These are phyloP conservation scores for Xestia ashworthii DNA, from an alignment of 2,888 invertebrate species.

Conservation along the genomic window DNA sequence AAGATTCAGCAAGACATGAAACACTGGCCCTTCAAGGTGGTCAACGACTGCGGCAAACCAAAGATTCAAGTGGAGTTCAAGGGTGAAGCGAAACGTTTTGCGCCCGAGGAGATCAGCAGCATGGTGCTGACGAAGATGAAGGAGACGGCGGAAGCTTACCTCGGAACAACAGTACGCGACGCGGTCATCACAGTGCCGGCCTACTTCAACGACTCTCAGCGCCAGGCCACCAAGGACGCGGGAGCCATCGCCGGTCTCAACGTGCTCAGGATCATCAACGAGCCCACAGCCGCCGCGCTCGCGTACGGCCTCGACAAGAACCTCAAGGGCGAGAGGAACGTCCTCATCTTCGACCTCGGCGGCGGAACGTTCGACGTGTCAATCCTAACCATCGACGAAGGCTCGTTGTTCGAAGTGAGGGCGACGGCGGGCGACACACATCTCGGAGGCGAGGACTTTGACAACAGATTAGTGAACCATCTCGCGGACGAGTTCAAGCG, in stretches of 20 bases:
- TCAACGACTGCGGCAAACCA: constrained; percentile 92
- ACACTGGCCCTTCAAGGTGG: constrained; percentile 95
- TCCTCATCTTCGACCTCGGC: constrained; percentile 93
- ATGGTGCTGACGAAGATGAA: constrained; percentile 96
- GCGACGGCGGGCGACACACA: constrained; percentile 96
- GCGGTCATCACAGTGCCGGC: constrained; percentile 96
- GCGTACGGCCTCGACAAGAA: constrained; percentile 96
- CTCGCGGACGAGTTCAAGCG: constrained; percentile 93
- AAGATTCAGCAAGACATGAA: constrained; percentile 95
- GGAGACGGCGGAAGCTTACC: constrained; percentile 94
- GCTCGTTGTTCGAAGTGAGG: constrained; percentile 95
- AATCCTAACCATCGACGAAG: constrained; percentile 96
- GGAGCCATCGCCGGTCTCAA: constrained; percentile 96
- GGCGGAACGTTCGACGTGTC: constrained; percentile 98
- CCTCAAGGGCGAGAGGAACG: constrained; percentile 93
- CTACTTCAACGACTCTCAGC: constrained; percentile 94
- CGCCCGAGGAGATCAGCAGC: constrained; percentile 93
- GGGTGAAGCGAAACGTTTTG: constrained; percentile 92
- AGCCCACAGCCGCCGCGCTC: constrained; percentile 96
- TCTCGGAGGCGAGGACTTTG: constrained; percentile 94
- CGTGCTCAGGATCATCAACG: constrained; percentile 97
- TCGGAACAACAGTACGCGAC: constrained; percentile 92
- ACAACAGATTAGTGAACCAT: constrained; percentile 92
- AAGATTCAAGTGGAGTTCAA: constrained; percentile 93
- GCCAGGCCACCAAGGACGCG: constrained; percentile 96